Evolutionary conservation across 1,140 invertebrate species (phyloP).

Genomic region (Cherax quadricarinatus): DNA sequence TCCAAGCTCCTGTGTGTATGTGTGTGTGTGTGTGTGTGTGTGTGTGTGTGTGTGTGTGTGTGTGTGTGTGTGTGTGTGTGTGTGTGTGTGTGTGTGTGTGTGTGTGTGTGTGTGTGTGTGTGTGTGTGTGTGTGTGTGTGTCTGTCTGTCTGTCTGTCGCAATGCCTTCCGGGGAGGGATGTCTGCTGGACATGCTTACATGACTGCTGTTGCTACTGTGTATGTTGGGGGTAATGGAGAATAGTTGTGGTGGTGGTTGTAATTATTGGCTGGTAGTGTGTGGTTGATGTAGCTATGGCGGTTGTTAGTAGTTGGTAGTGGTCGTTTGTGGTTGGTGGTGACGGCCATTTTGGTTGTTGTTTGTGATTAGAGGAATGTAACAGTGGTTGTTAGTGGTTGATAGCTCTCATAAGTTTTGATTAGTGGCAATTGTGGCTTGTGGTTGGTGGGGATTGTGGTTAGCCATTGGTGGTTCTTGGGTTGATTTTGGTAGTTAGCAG

Average conservation of each 20-base stretch:
- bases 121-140: constrained; percentile 32
- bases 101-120: constrained; percentile 45
- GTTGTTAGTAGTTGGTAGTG: neutral
- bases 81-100: constrained; percentile 19
- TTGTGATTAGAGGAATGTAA: too few relatives aligned
- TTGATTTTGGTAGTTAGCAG: neutral
- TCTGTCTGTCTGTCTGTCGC: constrained; percentile 33
- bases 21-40: constrained; percentile 36
- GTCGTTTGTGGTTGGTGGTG: neutral
- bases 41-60: constrained; percentile 43
- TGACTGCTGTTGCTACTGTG: neutral
- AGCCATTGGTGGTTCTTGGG: too few relatives aligned
- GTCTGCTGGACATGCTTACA: neutral
- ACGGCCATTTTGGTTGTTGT: too few relatives aligned
- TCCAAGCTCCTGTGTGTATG: neutral
- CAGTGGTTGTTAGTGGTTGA: too few relatives aligned
- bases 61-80: constrained; percentile 45
- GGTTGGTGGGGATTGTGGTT: too few relatives aligned
- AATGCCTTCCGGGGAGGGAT: neutral
- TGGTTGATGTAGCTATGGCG: neutral
- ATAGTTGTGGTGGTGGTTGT: neutral
- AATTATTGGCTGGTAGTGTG: too few relatives aligned
- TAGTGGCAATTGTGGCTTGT: too few relatives aligned
- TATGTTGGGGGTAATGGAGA: neutral
- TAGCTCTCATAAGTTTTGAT: too few relatives aligned